Percentiles rank a stretch among this genome's conserved stretches.
These are phyloP conservation scores for Rhipidura dahli DNA, from an alignment of 2,113 vertebrate genomes.

Conservation along the genomic window DNA sequence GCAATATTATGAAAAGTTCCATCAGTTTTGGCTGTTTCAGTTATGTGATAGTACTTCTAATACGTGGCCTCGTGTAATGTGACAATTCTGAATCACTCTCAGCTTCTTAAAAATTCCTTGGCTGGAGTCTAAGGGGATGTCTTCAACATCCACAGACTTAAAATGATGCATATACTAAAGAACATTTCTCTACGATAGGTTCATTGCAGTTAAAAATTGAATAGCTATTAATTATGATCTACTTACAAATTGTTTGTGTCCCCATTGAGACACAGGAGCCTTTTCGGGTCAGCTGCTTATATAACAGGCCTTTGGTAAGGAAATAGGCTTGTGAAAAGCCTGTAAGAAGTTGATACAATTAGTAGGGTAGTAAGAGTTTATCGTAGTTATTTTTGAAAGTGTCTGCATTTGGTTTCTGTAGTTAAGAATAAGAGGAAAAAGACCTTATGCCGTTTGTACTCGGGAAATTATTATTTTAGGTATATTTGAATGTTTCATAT, in stretches of 20 bases:
- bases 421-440: background rate
- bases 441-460: background rate
- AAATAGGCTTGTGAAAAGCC: constrained; percentile 8
- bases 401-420: background rate
- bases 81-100: background rate
- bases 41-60: background rate
- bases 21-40: background rate
- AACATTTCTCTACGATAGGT: background rate
- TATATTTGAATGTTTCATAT: background rate
- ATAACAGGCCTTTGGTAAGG: background rate
- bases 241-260: background rate
- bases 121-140: background rate
- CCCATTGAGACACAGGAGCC: background rate
- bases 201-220: background rate
- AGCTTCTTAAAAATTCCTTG: background rate
- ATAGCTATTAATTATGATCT: background rate
- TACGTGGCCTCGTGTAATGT: background rate
- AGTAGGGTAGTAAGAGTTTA: background rate
- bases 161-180: background rate
- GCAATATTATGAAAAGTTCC: background rate
- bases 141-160: background rate
- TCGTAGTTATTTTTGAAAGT: background rate
- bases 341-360: background rate
- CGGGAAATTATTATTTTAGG: background rate
- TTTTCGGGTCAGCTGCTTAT: background rate